Evolutionary conservation across 2,888 invertebrate genomes (phyloP).

Genomic region (Temnothorax ravouxi): DNA sequence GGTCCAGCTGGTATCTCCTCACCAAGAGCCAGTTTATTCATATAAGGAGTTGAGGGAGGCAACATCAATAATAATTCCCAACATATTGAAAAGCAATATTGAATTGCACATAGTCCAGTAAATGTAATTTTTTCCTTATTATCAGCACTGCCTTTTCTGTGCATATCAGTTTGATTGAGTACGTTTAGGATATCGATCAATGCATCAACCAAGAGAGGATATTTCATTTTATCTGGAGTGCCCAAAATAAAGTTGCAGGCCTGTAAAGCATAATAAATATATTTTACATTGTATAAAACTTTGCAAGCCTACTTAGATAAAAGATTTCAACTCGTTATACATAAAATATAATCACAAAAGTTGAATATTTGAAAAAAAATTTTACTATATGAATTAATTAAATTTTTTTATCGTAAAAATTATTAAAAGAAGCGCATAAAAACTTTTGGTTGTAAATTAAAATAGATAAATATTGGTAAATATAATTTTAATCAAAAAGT

Average conservation of each 20-base stretch:
- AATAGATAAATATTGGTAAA: neutral
- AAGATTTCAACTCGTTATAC: neutral
- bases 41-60: conserved; percentile 96
- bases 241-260: conserved; percentile 98
- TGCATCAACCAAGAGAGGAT: conserved; percentile 94
- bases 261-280: conserved; percentile 76
- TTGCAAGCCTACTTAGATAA: neutral
- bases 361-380: neutral
- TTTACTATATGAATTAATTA: neutral
- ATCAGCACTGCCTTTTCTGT: conserved; percentile 78
- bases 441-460: neutral
- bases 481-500: neutral
- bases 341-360: neutral
- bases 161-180: conserved; percentile 89
- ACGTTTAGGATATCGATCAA: conserved; percentile 94
- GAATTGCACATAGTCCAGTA: conserved; percentile 93
- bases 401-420: neutral
- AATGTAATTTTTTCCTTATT: conserved; percentile 86
- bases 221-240: conserved; percentile 96
- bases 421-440: neutral
- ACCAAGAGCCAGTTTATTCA: conserved; percentile 92
- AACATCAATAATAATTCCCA: conserved; percentile 94
- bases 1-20: conserved; percentile 90
- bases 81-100: conserved; percentile 95
- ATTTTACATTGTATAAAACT: neutral